phyloP scores from a whole-genome alignment of 2,797 vertebrate species.

The Megaceryle alcyon region DNA sequence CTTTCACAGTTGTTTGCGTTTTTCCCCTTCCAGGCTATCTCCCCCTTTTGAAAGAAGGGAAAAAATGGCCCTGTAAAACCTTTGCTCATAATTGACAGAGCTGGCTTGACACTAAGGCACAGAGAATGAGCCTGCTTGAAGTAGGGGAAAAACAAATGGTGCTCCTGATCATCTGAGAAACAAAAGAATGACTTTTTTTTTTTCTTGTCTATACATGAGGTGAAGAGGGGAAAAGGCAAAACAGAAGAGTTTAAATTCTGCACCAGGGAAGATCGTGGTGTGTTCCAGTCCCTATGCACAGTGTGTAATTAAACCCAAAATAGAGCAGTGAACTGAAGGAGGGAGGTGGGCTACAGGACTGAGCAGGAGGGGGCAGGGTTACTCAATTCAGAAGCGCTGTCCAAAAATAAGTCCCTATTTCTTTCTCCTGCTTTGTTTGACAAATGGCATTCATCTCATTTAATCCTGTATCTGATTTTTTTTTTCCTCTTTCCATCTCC shows the following conservation, averaged over 20 bases:
- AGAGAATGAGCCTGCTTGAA: neutral
- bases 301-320: slow-evolving; percentile 76
- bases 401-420: slow-evolving; percentile 63
- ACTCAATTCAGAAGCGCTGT: slow-evolving; percentile 51
- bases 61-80: neutral
- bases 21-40: neutral
- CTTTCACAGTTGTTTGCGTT: neutral
- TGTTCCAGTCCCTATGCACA: slow-evolving; percentile 24
- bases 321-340: slow-evolving; percentile 52
- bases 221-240: slow-evolving; percentile 12
- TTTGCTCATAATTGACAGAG: neutral
- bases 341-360: slow-evolving; percentile 20
- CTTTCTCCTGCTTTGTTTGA: slow-evolving; percentile 31
- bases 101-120: neutral
- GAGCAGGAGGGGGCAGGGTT: slow-evolving; percentile 14
- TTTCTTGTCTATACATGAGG: neutral
- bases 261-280: slow-evolving; percentile 35
- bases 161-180: slow-evolving; percentile 18
- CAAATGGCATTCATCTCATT: slow-evolving; percentile 40
- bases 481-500: neutral
- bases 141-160: neutral
- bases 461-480: slow-evolving; percentile 1
- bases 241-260: slow-evolving; percentile 25
- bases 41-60: neutral
- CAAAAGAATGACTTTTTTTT: neutral